Conservation (phyloP, 2,113 vertebrate species). For the Cygnus buccinator region DNA sequence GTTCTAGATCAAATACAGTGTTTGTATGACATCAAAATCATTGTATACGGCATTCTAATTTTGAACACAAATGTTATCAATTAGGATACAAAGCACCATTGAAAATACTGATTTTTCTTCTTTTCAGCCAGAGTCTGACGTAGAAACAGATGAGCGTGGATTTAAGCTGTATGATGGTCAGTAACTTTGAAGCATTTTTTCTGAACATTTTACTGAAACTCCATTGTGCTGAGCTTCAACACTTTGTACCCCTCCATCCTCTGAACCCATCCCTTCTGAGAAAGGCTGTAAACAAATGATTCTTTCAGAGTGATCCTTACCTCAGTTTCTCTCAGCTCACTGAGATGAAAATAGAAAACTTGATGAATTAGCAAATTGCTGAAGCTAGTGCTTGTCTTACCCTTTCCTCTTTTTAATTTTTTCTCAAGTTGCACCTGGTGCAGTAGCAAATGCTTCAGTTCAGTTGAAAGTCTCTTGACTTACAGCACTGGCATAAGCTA, state of each 20-base stretch:
- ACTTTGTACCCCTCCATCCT: background rate
- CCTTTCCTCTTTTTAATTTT: background rate
- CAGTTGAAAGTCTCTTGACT: background rate
- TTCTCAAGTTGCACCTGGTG: background rate
- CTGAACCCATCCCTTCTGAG: background rate
- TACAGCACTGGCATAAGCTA: background rate
- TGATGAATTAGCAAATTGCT: background rate
- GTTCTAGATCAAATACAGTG: background rate
- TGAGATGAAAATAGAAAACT: background rate
- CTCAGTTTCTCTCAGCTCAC: background rate
- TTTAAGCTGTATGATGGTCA: slow-evolving; percentile 95
- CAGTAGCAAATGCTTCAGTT: background rate
- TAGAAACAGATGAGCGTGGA: slow-evolving; percentile 86
- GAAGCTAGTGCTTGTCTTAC: background rate
- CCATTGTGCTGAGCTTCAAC: background rate
- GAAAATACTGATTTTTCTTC: background rate
- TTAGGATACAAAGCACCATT: background rate
- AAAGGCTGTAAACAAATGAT: background rate
- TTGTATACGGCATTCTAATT: background rate
- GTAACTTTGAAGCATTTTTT: slow-evolving; percentile 27
- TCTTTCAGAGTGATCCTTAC: background rate
- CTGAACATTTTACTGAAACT: background rate
- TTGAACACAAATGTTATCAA: background rate
- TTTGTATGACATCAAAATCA: background rate
- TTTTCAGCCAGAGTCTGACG: slow-evolving; percentile 83